Evolutionary conservation across 2,797 vertebrate genomes (phyloP), one percentile per base, ranked within the genome.

Genomic region (Pseudopleuronectes americanus): DNA sequence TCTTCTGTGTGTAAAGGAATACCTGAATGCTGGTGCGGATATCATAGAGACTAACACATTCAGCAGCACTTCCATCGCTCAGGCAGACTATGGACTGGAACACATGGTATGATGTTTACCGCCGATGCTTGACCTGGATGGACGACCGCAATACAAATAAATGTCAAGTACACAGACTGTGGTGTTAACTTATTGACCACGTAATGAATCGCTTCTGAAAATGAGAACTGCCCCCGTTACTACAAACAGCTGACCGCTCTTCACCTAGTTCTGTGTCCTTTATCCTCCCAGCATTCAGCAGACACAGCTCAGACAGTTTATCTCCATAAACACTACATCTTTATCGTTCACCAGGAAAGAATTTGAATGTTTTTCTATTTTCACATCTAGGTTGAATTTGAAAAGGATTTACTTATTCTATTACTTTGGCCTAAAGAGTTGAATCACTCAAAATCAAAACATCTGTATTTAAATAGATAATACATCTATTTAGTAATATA

Each of bases 21-120:
- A 99, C 79, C 92, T 99, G 70, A 82, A 96, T 69, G 95, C 96
- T 13, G 97, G 97, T 0, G 96, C 98, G 4, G 97, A 99, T 85
- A 96, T 99, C 72, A 95, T 99, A 28, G 98, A 99, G 92, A 99
- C 97, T 7, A 99, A 99, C 89, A 99, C 98, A 1, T 99, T 99
- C 64, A 98, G 96, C 86, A 96, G 98, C 88, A 99, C 97, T 0
- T 92, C 94, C 38, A 80, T 96, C 4, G 97, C 97, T 63, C 98
- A 99, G 88, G 94, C 96, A 22, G 98, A 99, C 83, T 99, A 99
- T 3, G 96, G 95, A 64, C 94, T 99, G 59, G 95, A 97, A 68
- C 86, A 96, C 71, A 76, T 97, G 96, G 98, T 99, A 92, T 59
- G 73, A 53, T 51, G 28, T 36, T 7, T 12, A 47, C 16, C 19